phyloP scores from a whole-genome alignment of 2,113 vertebrate genomes.

The Brachypteracias leptosomus region DNA sequence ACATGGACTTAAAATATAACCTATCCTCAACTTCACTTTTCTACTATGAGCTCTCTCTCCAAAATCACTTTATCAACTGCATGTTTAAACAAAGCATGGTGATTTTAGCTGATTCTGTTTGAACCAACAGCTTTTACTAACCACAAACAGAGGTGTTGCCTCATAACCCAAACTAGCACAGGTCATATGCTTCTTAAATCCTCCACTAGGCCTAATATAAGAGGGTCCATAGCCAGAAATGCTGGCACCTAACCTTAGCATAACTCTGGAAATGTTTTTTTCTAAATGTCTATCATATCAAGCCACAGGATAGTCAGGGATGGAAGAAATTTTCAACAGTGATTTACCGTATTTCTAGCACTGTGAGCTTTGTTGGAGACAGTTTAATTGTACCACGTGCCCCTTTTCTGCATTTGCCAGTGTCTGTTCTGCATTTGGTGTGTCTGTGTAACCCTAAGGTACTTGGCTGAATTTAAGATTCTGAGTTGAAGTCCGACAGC shows the following conservation, averaged over 20 bases:
- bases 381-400: neutral
- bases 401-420: neutral
- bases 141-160: neutral
- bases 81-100: neutral
- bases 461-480: neutral
- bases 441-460: neutral
- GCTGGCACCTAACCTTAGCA: neutral
- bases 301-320: neutral
- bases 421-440: neutral
- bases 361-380: neutral
- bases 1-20: neutral
- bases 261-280: neutral
- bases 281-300: neutral
- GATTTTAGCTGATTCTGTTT: neutral
- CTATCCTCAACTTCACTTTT: neutral
- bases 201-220: neutral
- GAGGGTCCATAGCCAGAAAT: neutral
- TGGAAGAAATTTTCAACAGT: neutral
- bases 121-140: neutral
- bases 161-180: neutral
- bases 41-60: neutral
- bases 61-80: neutral
- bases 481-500: accelerated
- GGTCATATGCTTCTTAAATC: neutral
- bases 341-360: neutral